A percentile compares a stretch with the other conserved stretches of the same genome.
Evolutionary conservation across 2,113 vertebrate species (phyloP).

Genomic region (Orycteropus afer): DNA sequence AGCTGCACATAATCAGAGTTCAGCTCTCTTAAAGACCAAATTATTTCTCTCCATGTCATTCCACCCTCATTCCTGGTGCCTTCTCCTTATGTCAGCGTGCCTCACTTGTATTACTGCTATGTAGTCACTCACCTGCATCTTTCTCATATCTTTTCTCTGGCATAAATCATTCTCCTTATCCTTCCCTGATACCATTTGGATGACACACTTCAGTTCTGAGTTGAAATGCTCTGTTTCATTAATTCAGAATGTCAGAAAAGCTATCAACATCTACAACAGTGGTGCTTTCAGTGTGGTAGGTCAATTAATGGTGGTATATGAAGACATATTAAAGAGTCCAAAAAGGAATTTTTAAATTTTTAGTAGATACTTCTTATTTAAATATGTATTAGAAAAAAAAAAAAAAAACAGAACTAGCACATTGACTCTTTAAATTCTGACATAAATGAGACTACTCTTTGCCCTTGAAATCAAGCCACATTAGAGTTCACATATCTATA

Average conservation of each 20-base stretch:
- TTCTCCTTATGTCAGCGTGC: background rate
- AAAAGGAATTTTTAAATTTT: conserved; percentile 9
- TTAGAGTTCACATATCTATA: conserved; percentile 37
- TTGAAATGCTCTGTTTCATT: background rate
- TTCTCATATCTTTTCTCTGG: background rate
- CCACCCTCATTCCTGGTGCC: background rate
- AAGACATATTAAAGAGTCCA: background rate
- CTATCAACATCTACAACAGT: background rate
- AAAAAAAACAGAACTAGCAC: conserved; percentile 11
- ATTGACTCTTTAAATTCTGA: conserved; percentile 37
- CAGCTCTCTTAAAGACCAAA: background rate
- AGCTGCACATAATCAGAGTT: background rate
- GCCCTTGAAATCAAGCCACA: conserved; percentile 47
- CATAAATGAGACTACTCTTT: conserved; percentile 21
- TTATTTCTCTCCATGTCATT: background rate
- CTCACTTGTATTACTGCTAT: background rate
- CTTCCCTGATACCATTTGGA: background rate
- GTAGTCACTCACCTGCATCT: background rate
- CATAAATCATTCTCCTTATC: background rate
- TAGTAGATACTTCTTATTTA: conserved; percentile 12
- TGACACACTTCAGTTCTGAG: background rate
- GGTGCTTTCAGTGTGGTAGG: background rate
- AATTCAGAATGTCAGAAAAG: conserved; percentile 16
- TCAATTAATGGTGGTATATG: background rate
- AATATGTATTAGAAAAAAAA: conserved; percentile 16